phyloP scores from a whole-genome alignment of 2,888 invertebrate genomes.

The Agriopis aurantiaria region DNA sequence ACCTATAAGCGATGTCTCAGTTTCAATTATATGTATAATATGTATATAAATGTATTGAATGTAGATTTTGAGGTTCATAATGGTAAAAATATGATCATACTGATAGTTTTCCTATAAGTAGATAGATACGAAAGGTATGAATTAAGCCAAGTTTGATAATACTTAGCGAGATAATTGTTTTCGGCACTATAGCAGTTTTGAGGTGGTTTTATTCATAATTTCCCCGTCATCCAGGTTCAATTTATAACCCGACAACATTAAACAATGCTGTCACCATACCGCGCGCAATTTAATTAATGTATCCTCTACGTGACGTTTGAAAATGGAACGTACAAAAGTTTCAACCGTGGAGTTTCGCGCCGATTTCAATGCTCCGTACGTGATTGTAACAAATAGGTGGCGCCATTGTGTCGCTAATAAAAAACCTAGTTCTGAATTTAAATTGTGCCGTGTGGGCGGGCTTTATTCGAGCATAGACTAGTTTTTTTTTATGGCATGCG shows the following conservation, averaged over 20 bases:
- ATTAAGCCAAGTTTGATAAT: too few relatives aligned
- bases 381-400: slow-evolving; percentile 72
- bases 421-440: slow-evolving; percentile 57
- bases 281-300: slow-evolving; percentile 50
- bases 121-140: too few relatives aligned
- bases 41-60: too few relatives aligned
- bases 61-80: too few relatives aligned
- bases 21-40: too few relatives aligned
- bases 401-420: slow-evolving; percentile 63
- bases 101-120: too few relatives aligned
- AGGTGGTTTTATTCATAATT: background rate
- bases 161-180: too few relatives aligned
- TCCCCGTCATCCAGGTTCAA: slow-evolving; percentile 15
- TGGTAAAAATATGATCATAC: too few relatives aligned
- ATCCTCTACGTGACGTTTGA: slow-evolving; percentile 72
- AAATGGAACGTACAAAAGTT: slow-evolving; percentile 65
- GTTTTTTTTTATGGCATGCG: slow-evolving; percentile 24
- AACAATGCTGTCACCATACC: slow-evolving; percentile 44
- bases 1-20: too few relatives aligned
- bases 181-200: too few relatives aligned
- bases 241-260: slow-evolving; percentile 41
- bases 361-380: slow-evolving; percentile 63
- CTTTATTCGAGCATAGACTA: slow-evolving; percentile 38
- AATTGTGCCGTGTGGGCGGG: slow-evolving; percentile 54
- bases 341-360: slow-evolving; percentile 64